Percentiles rank a stretch among this genome's conserved stretches.
Conservation (phyloP, 2,113 vertebrate genomes). For the Rhegmatorhina hoffmannsi region DNA sequence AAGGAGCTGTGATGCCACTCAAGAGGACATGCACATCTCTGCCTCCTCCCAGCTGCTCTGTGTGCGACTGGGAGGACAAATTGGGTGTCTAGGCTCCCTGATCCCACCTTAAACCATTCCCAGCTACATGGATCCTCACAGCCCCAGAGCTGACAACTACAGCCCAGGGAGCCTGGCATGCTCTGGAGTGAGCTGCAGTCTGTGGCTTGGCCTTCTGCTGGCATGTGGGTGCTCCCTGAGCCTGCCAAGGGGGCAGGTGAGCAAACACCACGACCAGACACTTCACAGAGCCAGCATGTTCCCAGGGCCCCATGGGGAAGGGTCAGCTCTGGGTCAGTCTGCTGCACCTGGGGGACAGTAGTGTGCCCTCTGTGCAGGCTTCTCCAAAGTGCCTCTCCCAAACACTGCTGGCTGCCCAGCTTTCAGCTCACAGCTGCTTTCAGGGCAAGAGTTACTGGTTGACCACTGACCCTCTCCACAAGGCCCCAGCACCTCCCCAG, state of each 20-base stretch:
- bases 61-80: background rate
- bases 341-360: no score
- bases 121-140: fast-evolving
- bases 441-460: background rate
- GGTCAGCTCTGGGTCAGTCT: no score
- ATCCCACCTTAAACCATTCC: background rate
- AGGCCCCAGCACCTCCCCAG: background rate
- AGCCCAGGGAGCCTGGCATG: background rate
- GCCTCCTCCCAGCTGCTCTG: background rate
- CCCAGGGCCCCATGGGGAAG: no score
- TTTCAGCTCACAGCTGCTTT: background rate
- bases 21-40: fast-evolving
- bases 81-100: background rate
- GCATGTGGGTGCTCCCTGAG: background rate
- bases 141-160: background rate
- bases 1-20: background rate
- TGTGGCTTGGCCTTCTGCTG: background rate
- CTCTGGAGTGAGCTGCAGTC: fast-evolving
- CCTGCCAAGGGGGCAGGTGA: background rate
- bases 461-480: background rate
- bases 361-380: background rate
- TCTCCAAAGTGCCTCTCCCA: background rate
- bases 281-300: background rate
- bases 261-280: fast-evolving
- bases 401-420: background rate